These are phyloP conservation scores for Cotesia chilonis DNA, from an alignment of 1,140 invertebrate species.

Conservation along the genomic window DNA sequence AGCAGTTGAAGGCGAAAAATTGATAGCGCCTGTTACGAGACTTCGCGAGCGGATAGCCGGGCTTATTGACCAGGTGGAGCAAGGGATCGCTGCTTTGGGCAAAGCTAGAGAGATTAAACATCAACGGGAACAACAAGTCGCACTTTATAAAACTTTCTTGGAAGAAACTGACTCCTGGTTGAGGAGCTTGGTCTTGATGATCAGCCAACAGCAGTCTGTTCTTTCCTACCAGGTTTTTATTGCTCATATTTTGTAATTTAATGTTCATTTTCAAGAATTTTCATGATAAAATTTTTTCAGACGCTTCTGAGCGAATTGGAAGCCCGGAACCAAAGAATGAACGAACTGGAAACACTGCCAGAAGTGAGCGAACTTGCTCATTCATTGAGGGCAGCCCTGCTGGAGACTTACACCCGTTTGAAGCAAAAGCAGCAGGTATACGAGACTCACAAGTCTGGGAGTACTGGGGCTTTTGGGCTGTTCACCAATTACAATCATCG, in stretches of 20 bases:
- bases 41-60: slow-evolving; percentile 67
- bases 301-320: slow-evolving; percentile 56
- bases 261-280: background rate
- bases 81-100: slow-evolving; percentile 69
- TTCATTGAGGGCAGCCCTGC: slow-evolving; percentile 53
- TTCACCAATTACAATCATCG: slow-evolving; percentile 49
- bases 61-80: slow-evolving; percentile 70
- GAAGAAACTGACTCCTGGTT: slow-evolving; percentile 74
- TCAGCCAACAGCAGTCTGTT: slow-evolving; percentile 47
- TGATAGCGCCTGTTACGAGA: slow-evolving; percentile 64
- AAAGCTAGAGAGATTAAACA: slow-evolving; percentile 66
- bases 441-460: slow-evolving; percentile 51
- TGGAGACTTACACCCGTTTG: slow-evolving; percentile 52
- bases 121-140: slow-evolving; percentile 68
- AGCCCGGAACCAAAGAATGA: slow-evolving; percentile 50
- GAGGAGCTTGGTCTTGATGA: slow-evolving; percentile 46
- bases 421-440: slow-evolving; percentile 62
- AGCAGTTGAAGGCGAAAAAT: slow-evolving; percentile 64
- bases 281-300: slow-evolving; percentile 40
- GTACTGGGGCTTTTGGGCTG: slow-evolving; percentile 56
- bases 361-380: slow-evolving; percentile 57
- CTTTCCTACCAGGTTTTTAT: slow-evolving; percentile 49
- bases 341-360: slow-evolving; percentile 54
- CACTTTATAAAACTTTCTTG: slow-evolving; percentile 70
- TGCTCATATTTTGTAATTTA: background rate